Evolutionary conservation across 2,888 invertebrate genomes (phyloP).

Genomic region (Limnephilus rhombicus): DNA sequence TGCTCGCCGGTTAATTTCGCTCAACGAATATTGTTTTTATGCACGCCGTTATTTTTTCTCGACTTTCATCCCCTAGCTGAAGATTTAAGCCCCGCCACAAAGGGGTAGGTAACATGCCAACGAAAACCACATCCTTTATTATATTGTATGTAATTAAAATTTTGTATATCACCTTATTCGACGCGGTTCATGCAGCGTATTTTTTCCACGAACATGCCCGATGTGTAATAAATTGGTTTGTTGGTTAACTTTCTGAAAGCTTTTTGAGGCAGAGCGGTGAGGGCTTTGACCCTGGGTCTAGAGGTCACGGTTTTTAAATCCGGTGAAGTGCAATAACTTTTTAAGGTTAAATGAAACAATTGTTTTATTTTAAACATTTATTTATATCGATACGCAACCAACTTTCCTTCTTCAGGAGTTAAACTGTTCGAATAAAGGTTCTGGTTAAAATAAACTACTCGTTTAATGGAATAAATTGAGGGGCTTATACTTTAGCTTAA

Average conservation of each 20-base stretch:
- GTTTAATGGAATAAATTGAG: no score
- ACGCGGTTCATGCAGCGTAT: neutral
- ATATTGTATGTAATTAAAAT: neutral
- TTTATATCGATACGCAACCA: no score
- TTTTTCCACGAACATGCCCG: neutral
- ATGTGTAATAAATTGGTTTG: neutral
- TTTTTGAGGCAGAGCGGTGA: neutral
- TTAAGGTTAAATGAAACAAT: neutral
- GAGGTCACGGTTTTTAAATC: neutral
- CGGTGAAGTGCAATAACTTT: neutral
- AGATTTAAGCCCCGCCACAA: neutral
- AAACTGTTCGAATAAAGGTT: no score
- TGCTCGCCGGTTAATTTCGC: constrained; percentile 18
- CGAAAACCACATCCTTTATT: neutral
- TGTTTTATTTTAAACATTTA: neutral
- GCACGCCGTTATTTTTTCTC: neutral
- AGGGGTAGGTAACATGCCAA: neutral
- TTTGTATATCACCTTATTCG: neutral
- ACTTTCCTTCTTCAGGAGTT: no score
- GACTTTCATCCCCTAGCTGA: neutral
- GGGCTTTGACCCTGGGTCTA: neutral
- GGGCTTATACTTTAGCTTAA: no score
- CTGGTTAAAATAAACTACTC: no score
- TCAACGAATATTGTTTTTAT: constrained; percentile 20
- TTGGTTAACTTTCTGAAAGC: neutral